A percentile compares a stretch with the other conserved stretches of the same genome.
These are phyloP conservation scores for Calameuta filiformis DNA, from an alignment of 2,888 invertebrate species.

Conservation along the genomic window DNA sequence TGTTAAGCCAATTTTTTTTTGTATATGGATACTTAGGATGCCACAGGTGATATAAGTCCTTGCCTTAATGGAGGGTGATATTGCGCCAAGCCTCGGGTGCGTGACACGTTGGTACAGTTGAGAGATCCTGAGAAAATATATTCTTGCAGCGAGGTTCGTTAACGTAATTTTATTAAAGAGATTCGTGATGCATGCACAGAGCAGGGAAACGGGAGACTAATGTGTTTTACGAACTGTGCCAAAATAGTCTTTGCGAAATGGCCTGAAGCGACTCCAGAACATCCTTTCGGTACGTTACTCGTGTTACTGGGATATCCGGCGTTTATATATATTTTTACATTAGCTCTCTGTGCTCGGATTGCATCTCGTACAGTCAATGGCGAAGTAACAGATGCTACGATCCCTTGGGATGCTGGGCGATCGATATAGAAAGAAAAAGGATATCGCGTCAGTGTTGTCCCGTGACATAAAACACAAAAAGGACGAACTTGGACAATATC, in stretches of 20 bases:
- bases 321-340: not conserved
- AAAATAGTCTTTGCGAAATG: conserved; percentile 25
- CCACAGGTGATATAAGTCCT: not conserved
- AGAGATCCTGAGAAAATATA: not conserved
- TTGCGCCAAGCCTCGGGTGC: not conserved
- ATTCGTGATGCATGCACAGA: not conserved
- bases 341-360: not conserved
- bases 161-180: not conserved
- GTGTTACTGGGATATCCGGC: not conserved
- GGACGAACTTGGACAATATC: not conserved
- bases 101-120: not conserved
- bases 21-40: not conserved
- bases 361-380: not conserved
- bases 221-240: conserved; percentile 38
- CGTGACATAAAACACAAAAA: not conserved
- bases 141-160: not conserved
- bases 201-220: conserved; percentile 17
- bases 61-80: not conserved
- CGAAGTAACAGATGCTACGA: not conserved
- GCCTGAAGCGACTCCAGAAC: conserved; percentile 6
- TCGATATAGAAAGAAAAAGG: not conserved
- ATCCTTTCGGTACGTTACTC: conserved; percentile 6
- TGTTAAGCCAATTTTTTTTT: not conserved
- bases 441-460: not conserved
- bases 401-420: not conserved